A percentile compares a stretch with the other conserved stretches of the same genome.
Conservation (phyloP, 2,113 vertebrate species). For the Mastomys coucha region DNA sequence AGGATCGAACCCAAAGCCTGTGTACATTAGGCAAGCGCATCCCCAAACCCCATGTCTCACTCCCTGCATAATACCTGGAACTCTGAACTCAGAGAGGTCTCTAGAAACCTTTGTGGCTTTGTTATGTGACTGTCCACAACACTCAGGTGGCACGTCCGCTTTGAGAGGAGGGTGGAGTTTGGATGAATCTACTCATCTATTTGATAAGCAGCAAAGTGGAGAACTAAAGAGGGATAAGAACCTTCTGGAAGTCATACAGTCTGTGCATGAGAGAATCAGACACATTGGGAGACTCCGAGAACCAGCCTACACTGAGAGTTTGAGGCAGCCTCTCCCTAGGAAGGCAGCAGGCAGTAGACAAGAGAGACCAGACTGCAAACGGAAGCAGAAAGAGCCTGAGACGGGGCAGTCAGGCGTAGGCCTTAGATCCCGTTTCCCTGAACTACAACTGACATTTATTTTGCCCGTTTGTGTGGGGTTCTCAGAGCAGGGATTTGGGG, state of each 20-base stretch:
- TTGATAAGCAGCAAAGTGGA: neutral
- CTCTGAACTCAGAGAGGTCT: neutral
- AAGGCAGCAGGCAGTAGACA: neutral
- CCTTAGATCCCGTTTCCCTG: neutral
- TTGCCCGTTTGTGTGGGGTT: neutral
- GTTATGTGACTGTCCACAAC: neutral
- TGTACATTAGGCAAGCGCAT: neutral
- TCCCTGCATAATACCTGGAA: neutral
- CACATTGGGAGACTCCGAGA: too few relatives aligned
- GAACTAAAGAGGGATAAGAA: neutral
- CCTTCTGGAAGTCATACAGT: neutral
- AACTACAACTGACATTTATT: neutral
- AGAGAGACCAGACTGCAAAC: neutral
- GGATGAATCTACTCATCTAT: neutral
- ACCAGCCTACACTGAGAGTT: neutral
- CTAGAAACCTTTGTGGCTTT: neutral
- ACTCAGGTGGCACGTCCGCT: neutral
- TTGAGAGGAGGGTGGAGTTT: neutral
- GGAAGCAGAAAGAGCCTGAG: neutral
- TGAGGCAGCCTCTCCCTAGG: neutral
- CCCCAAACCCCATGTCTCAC: neutral
- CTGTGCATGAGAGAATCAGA: neutral
- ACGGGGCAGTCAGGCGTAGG: rapidly evolving
- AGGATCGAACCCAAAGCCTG: neutral
- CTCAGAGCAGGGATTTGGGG: neutral